These are phyloP conservation scores for Brachyistius frenatus DNA, from an alignment of 2,113 vertebrate genomes.

Conservation along the genomic window DNA sequence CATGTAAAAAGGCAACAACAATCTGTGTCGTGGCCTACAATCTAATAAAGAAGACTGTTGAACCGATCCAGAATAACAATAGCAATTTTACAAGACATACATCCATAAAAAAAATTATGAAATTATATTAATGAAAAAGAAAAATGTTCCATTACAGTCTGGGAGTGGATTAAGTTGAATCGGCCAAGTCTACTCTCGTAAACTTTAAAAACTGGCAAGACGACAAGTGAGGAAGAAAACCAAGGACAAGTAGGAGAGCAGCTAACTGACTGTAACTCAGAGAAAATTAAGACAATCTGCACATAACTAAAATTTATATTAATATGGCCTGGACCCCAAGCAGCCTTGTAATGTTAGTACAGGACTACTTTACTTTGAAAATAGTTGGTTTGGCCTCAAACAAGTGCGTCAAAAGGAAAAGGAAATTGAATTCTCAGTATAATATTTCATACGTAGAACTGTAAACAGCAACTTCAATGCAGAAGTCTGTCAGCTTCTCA, in stretches of 20 bases:
- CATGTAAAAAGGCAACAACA: constrained; percentile 18
- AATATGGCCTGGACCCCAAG: neutral
- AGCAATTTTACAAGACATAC: constrained; percentile 17
- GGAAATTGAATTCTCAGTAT: constrained; percentile 9
- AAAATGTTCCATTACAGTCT: constrained; percentile 22
- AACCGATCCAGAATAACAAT: constrained; percentile 21
- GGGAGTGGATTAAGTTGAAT: neutral
- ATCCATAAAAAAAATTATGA: constrained; percentile 20
- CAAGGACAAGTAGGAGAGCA: constrained; percentile 15
- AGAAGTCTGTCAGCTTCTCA: constrained; percentile 43
- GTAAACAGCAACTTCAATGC: constrained; percentile 46
- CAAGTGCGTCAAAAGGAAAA: constrained; percentile 4
- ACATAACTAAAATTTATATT: neutral
- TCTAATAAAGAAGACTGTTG: constrained; percentile 4
- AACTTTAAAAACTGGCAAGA: constrained; percentile 34
- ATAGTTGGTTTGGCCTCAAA: constrained; percentile 16
- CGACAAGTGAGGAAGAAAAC: constrained; percentile 27
- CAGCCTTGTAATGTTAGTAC: neutral
- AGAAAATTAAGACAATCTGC: neutral
- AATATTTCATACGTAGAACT: constrained; percentile 23
- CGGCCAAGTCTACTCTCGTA: constrained; percentile 15
- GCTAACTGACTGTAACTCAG: neutral
- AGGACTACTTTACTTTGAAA: neutral
- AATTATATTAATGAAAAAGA: neutral
- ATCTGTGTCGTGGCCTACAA: constrained; percentile 12